Conservation (phyloP, 2,113 vertebrate species). For the Opisthocomus hoazin region DNA sequence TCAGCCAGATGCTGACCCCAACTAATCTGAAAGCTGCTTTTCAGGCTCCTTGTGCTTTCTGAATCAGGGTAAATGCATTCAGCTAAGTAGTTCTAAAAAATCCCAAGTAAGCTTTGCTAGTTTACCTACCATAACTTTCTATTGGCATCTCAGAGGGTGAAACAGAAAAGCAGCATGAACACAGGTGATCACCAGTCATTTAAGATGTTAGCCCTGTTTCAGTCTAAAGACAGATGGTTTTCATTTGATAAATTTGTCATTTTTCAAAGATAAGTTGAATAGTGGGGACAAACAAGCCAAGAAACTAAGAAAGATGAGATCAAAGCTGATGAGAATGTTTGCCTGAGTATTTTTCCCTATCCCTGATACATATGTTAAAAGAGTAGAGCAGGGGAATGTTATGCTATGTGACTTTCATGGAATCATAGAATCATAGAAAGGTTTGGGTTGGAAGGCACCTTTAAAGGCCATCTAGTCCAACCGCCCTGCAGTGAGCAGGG, state of each 20-base stretch:
- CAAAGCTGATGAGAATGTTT: background rate
- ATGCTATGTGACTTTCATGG: background rate
- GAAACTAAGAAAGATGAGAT: background rate
- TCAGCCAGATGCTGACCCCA: background rate
- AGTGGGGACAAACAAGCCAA: background rate
- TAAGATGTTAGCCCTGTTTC: background rate
- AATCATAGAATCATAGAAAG: too few relatives aligned
- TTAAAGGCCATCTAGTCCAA: too few relatives aligned
- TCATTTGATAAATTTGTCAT: background rate
- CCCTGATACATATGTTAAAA: background rate
- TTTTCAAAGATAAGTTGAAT: background rate
- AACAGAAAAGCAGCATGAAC: background rate
- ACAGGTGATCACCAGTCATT: background rate
- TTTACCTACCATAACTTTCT: background rate
- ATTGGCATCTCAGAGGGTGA: background rate
- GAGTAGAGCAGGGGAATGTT: background rate
- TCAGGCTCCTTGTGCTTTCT: background rate
- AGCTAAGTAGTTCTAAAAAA: background rate
- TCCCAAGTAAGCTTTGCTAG: background rate
- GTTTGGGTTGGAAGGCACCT: too few relatives aligned
- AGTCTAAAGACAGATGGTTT: background rate
- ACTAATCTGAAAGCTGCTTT: background rate
- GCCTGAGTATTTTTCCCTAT: background rate
- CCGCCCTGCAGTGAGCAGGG: too few relatives aligned
- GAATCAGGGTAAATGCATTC: background rate